Evolutionary conservation across 2,888 invertebrate genomes (phyloP).

Genomic region (Coleophora deauratella): DNA sequence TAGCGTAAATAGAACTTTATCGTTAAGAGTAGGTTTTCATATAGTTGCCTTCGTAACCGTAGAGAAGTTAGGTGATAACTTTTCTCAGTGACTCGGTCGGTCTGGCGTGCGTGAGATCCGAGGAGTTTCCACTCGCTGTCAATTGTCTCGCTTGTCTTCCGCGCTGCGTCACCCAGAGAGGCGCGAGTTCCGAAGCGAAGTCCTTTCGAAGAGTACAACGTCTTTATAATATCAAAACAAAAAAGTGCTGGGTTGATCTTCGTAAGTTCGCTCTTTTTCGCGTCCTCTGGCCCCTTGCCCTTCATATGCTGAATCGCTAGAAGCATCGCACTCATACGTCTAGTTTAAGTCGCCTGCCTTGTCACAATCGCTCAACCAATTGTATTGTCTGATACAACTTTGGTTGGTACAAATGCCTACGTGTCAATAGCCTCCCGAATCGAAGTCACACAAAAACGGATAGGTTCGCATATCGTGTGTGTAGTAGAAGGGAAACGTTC

Average conservation of each 20-base stretch:
- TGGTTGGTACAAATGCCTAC: too few species aligned
- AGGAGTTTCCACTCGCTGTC: conserved; percentile 48
- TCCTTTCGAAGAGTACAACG: too few species aligned
- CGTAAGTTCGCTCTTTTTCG: too few species aligned
- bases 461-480: too few species aligned
- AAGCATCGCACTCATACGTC: conserved; percentile 45
- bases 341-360: conserved; percentile 36
- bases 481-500: too few species aligned
- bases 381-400: too few species aligned
- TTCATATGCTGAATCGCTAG: conserved; percentile 47
- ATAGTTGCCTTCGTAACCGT: conserved; percentile 72
- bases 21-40: conserved; percentile 72
- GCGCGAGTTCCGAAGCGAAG: not conserved
- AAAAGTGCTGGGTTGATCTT: too few species aligned
- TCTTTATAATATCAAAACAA: too few species aligned
- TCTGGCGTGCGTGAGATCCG: conserved; percentile 37
- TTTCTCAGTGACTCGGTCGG: conserved; percentile 61
- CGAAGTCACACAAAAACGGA: too few species aligned
- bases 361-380: too few species aligned
- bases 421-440: too few species aligned
- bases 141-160: conserved; percentile 55
- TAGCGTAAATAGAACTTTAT: conserved; percentile 71
- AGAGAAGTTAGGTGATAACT: conserved; percentile 68
- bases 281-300: conserved; percentile 9
- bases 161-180: conserved; percentile 21